Evolutionary conservation across 2,113 vertebrate species (phyloP).

Genomic region (Lampris incognitus): DNA sequence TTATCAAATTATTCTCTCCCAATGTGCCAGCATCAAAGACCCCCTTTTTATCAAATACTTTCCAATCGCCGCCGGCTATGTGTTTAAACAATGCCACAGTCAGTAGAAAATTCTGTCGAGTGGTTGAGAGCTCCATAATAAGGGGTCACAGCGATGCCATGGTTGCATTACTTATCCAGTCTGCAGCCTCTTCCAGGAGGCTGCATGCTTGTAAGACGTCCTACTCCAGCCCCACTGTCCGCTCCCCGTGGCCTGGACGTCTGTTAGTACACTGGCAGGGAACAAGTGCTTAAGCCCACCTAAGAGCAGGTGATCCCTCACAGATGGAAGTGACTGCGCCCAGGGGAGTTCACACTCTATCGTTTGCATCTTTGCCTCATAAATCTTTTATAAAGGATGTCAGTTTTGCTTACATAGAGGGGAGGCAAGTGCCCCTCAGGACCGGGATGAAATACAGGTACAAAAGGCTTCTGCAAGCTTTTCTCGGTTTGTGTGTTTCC

Average conservation of each 20-base stretch:
- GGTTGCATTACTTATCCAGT: conserved; percentile 32
- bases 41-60: conserved; percentile 52
- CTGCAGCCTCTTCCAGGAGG: conserved; percentile 37
- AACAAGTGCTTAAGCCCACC: conserved; percentile 78
- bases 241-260: conserved; percentile 46
- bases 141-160: conserved; percentile 1
- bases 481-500: conserved; percentile 50
- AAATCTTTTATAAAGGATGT: conserved; percentile 88
- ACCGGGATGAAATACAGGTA: conserved; percentile 73
- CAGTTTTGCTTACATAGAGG: conserved; percentile 86
- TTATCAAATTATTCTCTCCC: conserved; percentile 57
- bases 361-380: conserved; percentile 85
- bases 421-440: conserved; percentile 78
- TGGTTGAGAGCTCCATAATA: conserved; percentile 50
- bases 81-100: conserved; percentile 48
- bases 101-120: conserved; percentile 43
- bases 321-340: conserved; percentile 81
- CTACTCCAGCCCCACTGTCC: conserved; percentile 17
- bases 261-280: conserved; percentile 72
- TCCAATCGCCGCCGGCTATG: conserved; percentile 49
- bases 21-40: conserved; percentile 65
- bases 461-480: conserved; percentile 74
- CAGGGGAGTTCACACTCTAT: conserved; percentile 79
- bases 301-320: conserved; percentile 83
- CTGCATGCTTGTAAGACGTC: conserved; percentile 16